Evolutionary conservation across 2,797 vertebrate species (phyloP).

Genomic region (Characodon lateralis): DNA sequence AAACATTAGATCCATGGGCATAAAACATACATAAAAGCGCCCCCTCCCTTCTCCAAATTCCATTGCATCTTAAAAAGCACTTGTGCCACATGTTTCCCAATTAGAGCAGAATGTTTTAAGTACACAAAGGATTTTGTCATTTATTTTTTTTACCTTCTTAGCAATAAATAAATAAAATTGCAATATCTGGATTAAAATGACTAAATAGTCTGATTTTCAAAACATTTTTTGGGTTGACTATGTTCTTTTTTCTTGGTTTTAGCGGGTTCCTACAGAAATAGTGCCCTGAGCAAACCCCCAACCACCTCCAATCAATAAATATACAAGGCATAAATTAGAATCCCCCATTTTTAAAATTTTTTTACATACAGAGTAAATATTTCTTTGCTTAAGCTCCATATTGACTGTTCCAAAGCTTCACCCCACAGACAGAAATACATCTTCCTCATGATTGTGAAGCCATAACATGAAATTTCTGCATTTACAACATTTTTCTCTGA

Average conservation of each 20-base stretch:
- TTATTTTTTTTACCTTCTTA: background rate
- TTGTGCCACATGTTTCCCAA: background rate
- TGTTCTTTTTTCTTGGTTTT: no score
- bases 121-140: background rate
- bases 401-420: no score
- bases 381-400: no score
- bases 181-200: no score
- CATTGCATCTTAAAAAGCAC: background rate
- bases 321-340: no score
- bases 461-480: background rate
- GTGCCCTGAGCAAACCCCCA: no score
- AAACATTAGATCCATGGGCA: conserved; percentile 19
- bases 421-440: no score
- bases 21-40: background rate
- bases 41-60: background rate
- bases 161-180: background rate
- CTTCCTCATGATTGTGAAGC: no score
- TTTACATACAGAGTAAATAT: no score
- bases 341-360: no score
- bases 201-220: background rate
- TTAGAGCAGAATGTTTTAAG: background rate
- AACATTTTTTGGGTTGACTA: background rate
- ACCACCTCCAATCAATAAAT: no score
- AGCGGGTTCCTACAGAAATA: no score
- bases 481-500: background rate